phyloP scores from a whole-genome alignment of 2,888 invertebrate species.

The Cyclophora albipunctata region DNA sequence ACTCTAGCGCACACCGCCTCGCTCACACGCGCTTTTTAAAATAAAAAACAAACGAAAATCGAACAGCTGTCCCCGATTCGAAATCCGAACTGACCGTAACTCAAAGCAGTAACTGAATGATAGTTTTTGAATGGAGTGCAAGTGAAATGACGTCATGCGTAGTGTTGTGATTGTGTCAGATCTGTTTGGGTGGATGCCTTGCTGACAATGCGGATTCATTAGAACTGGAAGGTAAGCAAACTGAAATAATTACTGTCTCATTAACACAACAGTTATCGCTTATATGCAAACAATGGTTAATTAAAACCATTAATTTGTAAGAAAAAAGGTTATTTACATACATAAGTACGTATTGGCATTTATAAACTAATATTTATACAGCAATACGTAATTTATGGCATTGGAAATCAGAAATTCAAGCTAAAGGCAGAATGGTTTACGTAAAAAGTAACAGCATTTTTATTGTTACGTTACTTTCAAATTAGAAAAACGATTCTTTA shows the following conservation, averaged over 20 bases:
- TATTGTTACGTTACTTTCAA: no score
- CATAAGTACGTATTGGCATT: no score
- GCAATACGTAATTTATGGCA: no score
- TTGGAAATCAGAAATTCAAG: no score
- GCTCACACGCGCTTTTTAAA: conserved; percentile 54
- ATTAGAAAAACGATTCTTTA: not conserved
- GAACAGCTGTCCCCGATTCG: conserved; percentile 22
- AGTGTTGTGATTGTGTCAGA: conserved; percentile 63
- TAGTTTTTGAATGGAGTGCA: conserved; percentile 66
- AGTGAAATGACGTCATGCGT: conserved; percentile 68
- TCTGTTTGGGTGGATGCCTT: conserved; percentile 49
- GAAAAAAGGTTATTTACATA: no score
- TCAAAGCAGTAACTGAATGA: conserved; percentile 35
- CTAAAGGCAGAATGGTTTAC: no score
- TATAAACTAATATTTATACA: no score
- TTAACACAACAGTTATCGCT: no score
- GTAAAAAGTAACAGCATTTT: no score
- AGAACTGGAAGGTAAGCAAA: conserved; percentile 68
- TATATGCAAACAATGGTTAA: no score
- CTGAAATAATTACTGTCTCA: conserved; percentile 9
- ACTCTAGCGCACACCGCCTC: conserved; percentile 60
- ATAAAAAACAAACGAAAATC: conserved; percentile 34
- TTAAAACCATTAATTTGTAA: no score
- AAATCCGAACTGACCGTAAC: conserved; percentile 26
- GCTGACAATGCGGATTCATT: conserved; percentile 69